These are phyloP conservation scores for Heteromyza rotundicornis DNA, from an alignment of 2,888 invertebrate species.

Conservation along the genomic window DNA sequence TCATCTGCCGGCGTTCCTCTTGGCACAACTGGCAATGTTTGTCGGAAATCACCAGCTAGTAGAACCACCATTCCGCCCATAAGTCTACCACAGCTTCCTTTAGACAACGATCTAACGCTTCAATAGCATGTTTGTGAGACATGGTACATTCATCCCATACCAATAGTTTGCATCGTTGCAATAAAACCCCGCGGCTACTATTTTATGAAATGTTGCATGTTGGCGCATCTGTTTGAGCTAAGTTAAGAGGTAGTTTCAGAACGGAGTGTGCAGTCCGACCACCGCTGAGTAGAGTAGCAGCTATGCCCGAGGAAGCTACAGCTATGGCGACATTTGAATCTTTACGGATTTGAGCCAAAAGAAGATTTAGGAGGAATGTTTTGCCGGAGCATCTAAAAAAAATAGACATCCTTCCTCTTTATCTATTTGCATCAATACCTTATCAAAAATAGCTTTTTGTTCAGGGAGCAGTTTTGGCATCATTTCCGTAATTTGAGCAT, in stretches of 20 bases:
- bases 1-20: constrained; percentile 18
- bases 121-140: constrained; percentile 36
- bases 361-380: constrained; percentile 53
- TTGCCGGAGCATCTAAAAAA: constrained; percentile 41
- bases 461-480: not conserved
- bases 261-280: constrained; percentile 38
- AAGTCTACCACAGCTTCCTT: constrained; percentile 33
- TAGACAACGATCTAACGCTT: constrained; percentile 19
- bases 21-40: constrained; percentile 49
- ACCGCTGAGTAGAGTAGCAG: constrained; percentile 53
- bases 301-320: constrained; percentile 59
- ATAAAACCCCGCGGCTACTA: constrained; percentile 35
- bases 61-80: constrained; percentile 48
- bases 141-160: constrained; percentile 44
- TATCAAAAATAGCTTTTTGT: not conserved
- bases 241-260: not conserved
- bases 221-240: not conserved
- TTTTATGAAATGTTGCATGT: not conserved
- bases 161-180: not conserved
- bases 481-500: not conserved
- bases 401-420: not conserved
- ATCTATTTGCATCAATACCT: constrained; percentile 6
- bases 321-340: constrained; percentile 37
- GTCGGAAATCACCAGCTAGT: constrained; percentile 50
- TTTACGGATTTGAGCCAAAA: constrained; percentile 43